These are phyloP conservation scores for Spialia ferax DNA, from an alignment of 2,888 invertebrate genomes.

Conservation along the genomic window DNA sequence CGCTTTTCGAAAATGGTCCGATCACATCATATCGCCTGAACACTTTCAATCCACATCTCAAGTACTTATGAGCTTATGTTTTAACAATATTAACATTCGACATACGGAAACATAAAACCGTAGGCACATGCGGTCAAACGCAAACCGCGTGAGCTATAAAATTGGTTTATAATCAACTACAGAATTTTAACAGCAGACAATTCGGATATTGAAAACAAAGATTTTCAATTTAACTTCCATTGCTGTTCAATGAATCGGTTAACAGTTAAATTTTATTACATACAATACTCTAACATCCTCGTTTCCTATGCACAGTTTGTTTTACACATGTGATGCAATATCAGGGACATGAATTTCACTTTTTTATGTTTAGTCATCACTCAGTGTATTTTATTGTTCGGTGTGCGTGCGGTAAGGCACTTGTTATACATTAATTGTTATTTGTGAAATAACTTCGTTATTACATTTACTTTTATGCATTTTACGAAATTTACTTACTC, in stretches of 20 bases:
- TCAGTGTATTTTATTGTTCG: slow-evolving; percentile 54
- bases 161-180: slow-evolving; percentile 9
- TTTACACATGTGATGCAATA: slow-evolving; percentile 59
- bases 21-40: too few species aligned
- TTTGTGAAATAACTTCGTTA: background rate
- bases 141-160: slow-evolving; percentile 4
- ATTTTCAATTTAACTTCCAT: slow-evolving; percentile 59
- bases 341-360: slow-evolving; percentile 68
- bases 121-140: background rate
- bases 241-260: slow-evolving; percentile 58
- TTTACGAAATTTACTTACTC: background rate
- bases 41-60: too few species aligned
- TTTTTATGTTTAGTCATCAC: slow-evolving; percentile 64
- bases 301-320: slow-evolving; percentile 54
- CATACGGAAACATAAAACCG: background rate
- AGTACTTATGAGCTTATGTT: too few species aligned
- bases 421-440: slow-evolving; percentile 14
- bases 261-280: slow-evolving; percentile 36
- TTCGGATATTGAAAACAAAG: slow-evolving; percentile 14
- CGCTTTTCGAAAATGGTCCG: too few species aligned
- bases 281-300: slow-evolving; percentile 49
- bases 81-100: background rate
- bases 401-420: slow-evolving; percentile 65
- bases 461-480: background rate
- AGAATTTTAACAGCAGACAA: background rate